Evolutionary conservation across 2,113 vertebrate species (phyloP).

Genomic region (Cyphomyrus discorhynchus): DNA sequence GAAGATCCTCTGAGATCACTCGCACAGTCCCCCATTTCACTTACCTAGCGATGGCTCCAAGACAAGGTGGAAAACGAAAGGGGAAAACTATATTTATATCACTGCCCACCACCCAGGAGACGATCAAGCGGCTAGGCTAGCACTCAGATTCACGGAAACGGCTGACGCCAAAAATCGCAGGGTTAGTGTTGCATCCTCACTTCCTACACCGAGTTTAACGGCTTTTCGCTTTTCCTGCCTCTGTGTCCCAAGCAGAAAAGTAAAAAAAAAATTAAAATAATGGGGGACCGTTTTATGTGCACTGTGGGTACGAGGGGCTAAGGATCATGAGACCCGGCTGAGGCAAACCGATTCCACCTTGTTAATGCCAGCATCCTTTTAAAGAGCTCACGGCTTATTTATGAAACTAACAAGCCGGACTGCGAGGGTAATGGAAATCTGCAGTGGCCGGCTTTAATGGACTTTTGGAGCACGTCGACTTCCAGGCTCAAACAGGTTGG

Average conservation of each 20-base stretch:
- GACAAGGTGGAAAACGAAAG: constrained; percentile 29
- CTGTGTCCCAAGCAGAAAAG: not conserved
- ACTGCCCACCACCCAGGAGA: not conserved
- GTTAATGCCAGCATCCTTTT: constrained; percentile 23
- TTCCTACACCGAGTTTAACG: not conserved
- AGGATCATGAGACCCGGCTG: not conserved
- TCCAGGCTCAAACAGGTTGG: not conserved
- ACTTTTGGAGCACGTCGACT: constrained; percentile 19
- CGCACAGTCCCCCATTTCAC: constrained; percentile 52
- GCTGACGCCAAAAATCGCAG: not conserved
- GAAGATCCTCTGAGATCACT: constrained; percentile 22
- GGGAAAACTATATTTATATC: constrained; percentile 2
- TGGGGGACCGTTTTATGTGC: not conserved
- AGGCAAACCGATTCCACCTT: not conserved
- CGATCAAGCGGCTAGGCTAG: not conserved
- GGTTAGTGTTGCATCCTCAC: not conserved
- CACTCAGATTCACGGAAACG: not conserved
- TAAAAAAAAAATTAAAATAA: not conserved
- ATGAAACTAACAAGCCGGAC: constrained; percentile 41
- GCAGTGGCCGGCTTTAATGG: constrained; percentile 44
- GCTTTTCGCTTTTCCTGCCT: not conserved
- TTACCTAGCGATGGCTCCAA: constrained; percentile 37
- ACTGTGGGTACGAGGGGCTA: not conserved
- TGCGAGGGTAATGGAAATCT: constrained; percentile 31
- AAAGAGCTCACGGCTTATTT: constrained; percentile 52